Base-by-base conservation (phyloP, 1,140 invertebrate genomes). In the Tetraneura akinire region DNA sequence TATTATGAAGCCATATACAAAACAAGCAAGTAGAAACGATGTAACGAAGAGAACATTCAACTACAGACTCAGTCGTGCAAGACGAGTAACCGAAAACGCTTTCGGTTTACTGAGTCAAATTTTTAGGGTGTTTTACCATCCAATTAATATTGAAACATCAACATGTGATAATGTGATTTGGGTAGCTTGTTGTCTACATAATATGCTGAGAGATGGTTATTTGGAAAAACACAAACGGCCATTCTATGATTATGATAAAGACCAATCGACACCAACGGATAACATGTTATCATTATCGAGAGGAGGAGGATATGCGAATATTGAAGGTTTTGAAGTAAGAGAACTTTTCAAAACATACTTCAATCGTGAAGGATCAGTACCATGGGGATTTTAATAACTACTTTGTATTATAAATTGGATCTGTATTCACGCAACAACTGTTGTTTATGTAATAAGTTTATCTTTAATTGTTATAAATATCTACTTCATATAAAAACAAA, bases 1-100 rank as follows among this genome's bases (percentile, higher is more conserved):
- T 81, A 47, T 87, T 55, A 83, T 88, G 83, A 84, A 84, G 70
- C 86, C 86, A 53, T 87, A 84, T 82, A 83, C 84, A 53, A 76
- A 53, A 66, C 1, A 70, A 21, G n/a, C 18, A 2, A 57, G 32
- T 29, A 76, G 62, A 53, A 23, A 64, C 42, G 74, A 81, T 37
- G 81, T 84, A 73, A 82, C 82, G 81, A 83, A 84, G 73, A 82
- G 81, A 57, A 82, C 83, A 26, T 86, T 84, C 80, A 85, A 86
- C 78, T 86, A 85, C 70, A 53, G 81, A 16, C 62, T 81, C 32
- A 60, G 23, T 47, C 42, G 84, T n/a, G 83, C 84, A 64, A 80
- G 85, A 42, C 26, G 83, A 42, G 68, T 83, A 76, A 47, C 83
- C 60, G 85, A 86, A 80, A 85, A 86, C 81, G 82, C 83, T 32